Conservation (phyloP, 1,140 invertebrate species). For the Pinna nobilis region DNA sequence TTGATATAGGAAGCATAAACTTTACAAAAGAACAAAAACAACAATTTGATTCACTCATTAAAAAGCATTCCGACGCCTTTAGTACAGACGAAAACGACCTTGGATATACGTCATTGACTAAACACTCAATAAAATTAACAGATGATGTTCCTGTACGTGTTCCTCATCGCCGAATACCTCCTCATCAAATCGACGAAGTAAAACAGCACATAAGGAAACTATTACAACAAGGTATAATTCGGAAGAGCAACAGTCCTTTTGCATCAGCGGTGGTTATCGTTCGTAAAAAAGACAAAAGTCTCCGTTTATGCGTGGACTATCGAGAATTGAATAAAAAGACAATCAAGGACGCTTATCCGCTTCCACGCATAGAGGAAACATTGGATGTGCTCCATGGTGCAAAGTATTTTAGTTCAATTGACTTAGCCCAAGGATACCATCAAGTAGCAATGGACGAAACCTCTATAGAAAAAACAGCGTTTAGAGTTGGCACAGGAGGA, state of each 20-base stretch:
- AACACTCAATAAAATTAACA: slow-evolving; percentile 22
- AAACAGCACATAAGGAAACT: slow-evolving; percentile 18
- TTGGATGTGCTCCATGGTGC: slow-evolving; percentile 59
- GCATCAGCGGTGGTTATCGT: slow-evolving; percentile 33
- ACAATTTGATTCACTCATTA: not conserved
- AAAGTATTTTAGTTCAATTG: slow-evolving; percentile 66
- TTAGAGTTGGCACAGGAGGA: slow-evolving; percentile 56
- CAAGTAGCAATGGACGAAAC: slow-evolving; percentile 57
- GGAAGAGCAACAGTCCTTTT: not conserved
- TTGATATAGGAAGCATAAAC: not conserved
- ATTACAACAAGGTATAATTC: not conserved
- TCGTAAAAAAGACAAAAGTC: slow-evolving; percentile 44
- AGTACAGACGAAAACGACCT: slow-evolving; percentile 33
- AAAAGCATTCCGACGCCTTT: slow-evolving; percentile 23
- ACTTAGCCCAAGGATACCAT: slow-evolving; percentile 50
- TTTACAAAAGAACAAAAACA: not conserved
- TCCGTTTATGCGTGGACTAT: slow-evolving; percentile 46
- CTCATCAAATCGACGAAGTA: slow-evolving; percentile 27
- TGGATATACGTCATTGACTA: slow-evolving; percentile 16
- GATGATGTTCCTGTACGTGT: slow-evolving; percentile 22
- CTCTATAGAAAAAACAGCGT: slow-evolving; percentile 58
- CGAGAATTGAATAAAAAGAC: slow-evolving; percentile 38
- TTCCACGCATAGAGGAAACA: slow-evolving; percentile 53
- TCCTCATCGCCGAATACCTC: slow-evolving; percentile 18
- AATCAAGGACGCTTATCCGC: slow-evolving; percentile 73